Base-by-base conservation (phyloP, 30 jellyfish, hydroid and myxozoan genomes). In the Morbakka virulenta region DNA sequence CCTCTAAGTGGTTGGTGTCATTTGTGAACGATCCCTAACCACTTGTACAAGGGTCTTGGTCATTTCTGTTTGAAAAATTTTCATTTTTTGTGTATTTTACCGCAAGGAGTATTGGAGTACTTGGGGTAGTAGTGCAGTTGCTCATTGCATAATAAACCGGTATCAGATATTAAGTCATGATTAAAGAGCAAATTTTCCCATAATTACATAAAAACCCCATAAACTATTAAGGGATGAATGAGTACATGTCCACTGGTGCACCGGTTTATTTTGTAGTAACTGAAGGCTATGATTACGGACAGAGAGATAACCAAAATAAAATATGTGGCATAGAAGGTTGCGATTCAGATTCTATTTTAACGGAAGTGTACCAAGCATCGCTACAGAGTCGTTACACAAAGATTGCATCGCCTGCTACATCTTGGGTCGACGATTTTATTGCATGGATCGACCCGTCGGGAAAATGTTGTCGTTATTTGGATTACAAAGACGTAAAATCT, bases 261-360 rank as follows among this genome's bases (percentile, higher is more conserved):
- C 99, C 99, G n/a, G 97, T 93, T 30, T 93, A 93, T 57, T 93
- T 93, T 61, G 97, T 93, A 14, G 95, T 93, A 36, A 82, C 72
- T 32, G 96, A 83, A n/a, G 99, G 99, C n/a, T 87, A 50, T 76
- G 66, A 87, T 4, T 93, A 86, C 50, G 93, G 86, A 65, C 52
- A 81, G 13, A 32, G 24, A 1, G 31, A 64, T 21, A 64, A 65
- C 22, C 97, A 81, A 35, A 87, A 93, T 64, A 69, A 72, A 76
- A 87, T 90, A 1, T 90, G 98, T 66, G 96, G 98, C 28, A 50
- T 73, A 6, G 76, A 91, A 0, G 98, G 98, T 62, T 91, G 98
- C 63, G 89, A 84, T 17, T 50, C 71, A 13, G 70, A 85, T 62
- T 91, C 98, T 0, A 32, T 91, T 23, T 80, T 78, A 33, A 87